Conservation (phyloP, 2,797 vertebrate genomes). For the Mallotus villosus region DNA sequence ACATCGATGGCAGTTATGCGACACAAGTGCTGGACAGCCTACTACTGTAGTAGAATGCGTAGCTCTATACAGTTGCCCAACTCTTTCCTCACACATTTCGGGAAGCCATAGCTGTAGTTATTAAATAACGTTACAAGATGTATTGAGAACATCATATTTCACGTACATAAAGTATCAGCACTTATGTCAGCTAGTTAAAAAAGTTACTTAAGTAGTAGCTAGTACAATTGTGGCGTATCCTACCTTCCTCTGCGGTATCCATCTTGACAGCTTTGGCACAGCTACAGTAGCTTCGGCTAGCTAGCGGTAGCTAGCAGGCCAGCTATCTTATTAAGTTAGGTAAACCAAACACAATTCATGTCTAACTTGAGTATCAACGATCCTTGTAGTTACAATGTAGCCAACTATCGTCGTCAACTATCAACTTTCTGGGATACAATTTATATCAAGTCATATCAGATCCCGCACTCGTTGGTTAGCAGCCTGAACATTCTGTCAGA, state of each 20-base stretch:
- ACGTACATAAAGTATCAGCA: no score
- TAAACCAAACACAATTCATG: conserved; percentile 39
- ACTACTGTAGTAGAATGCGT: no score
- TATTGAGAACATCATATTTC: no score
- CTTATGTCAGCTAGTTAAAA: conserved; percentile 11
- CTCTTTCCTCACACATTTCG: no score
- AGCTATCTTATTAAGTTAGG: conserved; percentile 23
- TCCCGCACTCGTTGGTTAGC: conserved; percentile 11
- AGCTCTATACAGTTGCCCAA: no score
- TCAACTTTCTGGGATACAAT: not conserved
- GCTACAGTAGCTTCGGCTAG: conserved; percentile 6
- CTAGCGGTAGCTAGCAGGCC: conserved; percentile 24
- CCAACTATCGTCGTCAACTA: not conserved
- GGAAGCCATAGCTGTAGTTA: no score
- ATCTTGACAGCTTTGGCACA: conserved; percentile 83
- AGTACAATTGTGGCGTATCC: conserved; percentile 27
- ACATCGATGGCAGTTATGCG: no score
- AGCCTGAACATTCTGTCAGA: not conserved
- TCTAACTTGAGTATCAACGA: conserved; percentile 1
- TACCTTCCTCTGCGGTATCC: conserved; percentile 93
- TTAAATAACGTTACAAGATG: no score
- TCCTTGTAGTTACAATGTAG: conserved; percentile 5
- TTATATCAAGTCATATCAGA: not conserved
- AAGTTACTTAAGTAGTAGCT: not conserved
- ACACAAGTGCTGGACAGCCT: no score